Percentiles rank a stretch among this genome's conserved stretches.
Conservation (phyloP, 2,888 invertebrate genomes). For the Labia minor region DNA sequence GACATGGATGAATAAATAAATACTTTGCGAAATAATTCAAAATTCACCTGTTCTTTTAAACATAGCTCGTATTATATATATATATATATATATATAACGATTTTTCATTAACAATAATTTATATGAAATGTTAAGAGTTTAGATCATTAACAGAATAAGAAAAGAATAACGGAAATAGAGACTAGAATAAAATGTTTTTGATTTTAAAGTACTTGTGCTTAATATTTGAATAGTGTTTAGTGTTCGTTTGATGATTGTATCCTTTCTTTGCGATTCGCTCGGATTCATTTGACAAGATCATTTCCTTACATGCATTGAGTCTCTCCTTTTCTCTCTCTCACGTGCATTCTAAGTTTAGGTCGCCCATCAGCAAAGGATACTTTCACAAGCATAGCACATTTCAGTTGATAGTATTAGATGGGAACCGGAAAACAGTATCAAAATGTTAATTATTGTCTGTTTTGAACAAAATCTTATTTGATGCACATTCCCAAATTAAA, state of each 20-base stretch:
- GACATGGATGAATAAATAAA: too few species aligned
- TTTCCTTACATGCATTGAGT: conserved; percentile 8
- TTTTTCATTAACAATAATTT: too few species aligned
- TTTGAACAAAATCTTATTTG: not conserved
- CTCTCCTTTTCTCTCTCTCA: not conserved
- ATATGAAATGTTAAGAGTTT: too few species aligned
- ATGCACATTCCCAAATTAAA: conserved; percentile 13
- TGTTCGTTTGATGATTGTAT: not conserved
- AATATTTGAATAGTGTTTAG: too few species aligned
- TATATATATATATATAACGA: too few species aligned
- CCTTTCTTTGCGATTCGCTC: not conserved
- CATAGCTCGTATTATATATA: too few species aligned
- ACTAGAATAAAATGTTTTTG: too few species aligned
- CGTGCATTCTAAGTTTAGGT: not conserved
- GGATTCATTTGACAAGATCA: conserved; percentile 13
- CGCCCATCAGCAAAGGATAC: not conserved
- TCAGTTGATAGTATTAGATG: not conserved
- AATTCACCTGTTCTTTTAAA: too few species aligned
- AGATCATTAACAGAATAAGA: too few species aligned
- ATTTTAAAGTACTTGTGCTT: too few species aligned
- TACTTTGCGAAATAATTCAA: too few species aligned
- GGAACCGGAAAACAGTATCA: not conserved
- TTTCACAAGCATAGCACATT: not conserved
- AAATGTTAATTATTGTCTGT: not conserved
- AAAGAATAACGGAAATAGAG: too few species aligned